Evolutionary conservation across 2,113 vertebrate species (phyloP), one percentile per base, ranked within the genome.

Genomic region (Lepus europaeus): DNA sequence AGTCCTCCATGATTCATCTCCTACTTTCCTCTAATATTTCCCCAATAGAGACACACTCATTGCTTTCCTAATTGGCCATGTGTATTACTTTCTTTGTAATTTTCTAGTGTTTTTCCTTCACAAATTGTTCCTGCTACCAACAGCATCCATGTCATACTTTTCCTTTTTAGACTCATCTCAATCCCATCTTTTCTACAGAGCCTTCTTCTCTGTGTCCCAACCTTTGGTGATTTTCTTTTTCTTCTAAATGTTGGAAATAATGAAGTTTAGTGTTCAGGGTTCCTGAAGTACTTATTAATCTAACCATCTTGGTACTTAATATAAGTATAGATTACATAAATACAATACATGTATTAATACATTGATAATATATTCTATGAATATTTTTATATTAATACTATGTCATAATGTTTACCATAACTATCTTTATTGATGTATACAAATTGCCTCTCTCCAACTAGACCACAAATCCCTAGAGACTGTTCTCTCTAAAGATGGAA

Each of bases 191-290:
- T 96, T 64, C 74, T 81, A 77, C 27, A 17, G 12, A 90, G 39
- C 5, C 25, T 87, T 92, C 45, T 95, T 92, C 45, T 95, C 45
- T 68, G 9, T 90, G 20, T 90, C 6, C 66, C 82, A 36, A 39
- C 1, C 9, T 49, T 78, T 19, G 36, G 6, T 33, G n/a, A 31
- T 61, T 87, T 90, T 81, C 9, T n/a, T 84, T 82, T 36, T 63
- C 12, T 88, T 76, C 88, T 80, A 94, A 90, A 72, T 86, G 25
- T 27, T 92, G 33, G 33, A 39, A 79, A 73, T 69, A 92, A 92
- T 77, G 20, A 82, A 81, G 14, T 11, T 83, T 59, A 79, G 23
- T 70, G 87, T 36, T 61, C 29, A 88, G 45, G 19, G 86, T 70
- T 85, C 69, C 74, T 81, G 16, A 92, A 93, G 31, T 12, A 90